Evolutionary conservation across 1,140 invertebrate species (phyloP).

Genomic region (Cherax destructor): DNA sequence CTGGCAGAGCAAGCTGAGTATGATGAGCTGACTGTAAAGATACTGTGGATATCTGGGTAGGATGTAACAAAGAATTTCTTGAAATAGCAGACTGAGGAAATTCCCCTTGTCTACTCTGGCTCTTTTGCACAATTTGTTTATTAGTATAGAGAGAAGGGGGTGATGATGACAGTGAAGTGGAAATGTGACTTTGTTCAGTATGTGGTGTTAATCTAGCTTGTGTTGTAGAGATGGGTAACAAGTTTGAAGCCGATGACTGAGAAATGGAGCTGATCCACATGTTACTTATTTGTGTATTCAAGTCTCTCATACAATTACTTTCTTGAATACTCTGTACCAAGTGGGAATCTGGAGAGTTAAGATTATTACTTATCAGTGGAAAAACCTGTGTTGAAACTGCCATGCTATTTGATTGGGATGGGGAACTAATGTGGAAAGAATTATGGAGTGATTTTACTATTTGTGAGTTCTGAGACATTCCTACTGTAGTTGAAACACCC

Average conservation of each 20-base stretch:
- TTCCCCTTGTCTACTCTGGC: slow-evolving; percentile 1
- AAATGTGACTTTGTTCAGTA: background rate
- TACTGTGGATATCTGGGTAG: slow-evolving; percentile 3
- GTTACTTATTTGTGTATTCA: slow-evolving; percentile 53
- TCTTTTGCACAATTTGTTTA: background rate
- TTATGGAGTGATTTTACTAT: slow-evolving; percentile 7
- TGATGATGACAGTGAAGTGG: background rate
- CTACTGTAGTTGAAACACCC: background rate
- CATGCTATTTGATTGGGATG: background rate
- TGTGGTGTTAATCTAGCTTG: background rate
- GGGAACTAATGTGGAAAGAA: background rate
- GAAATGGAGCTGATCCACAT: slow-evolving; percentile 51
- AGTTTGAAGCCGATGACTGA: background rate
- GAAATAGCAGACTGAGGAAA: background rate
- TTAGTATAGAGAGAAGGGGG: background rate
- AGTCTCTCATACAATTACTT: background rate
- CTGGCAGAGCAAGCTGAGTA: slow-evolving; percentile 27
- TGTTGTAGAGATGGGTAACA: slow-evolving; percentile 7
- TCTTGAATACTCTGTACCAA: background rate
- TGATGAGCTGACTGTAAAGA: background rate
- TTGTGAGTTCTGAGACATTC: background rate
- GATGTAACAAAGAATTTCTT: background rate
- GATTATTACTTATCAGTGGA: background rate
- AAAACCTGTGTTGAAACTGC: background rate
- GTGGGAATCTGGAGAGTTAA: background rate